These are phyloP conservation scores for Plebejus anna DNA, from an alignment of 2,888 invertebrate genomes.

Conservation along the genomic window DNA sequence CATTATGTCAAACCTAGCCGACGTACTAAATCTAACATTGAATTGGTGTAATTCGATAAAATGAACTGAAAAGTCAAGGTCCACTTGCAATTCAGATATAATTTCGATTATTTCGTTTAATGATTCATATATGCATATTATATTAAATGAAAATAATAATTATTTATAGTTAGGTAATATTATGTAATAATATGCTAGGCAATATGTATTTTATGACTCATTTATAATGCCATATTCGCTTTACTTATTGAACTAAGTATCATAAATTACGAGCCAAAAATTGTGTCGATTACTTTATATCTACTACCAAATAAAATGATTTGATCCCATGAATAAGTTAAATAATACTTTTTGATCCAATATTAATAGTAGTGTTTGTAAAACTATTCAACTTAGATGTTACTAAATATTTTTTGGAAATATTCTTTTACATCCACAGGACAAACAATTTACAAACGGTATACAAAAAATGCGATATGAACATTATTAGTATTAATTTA, in stretches of 20 bases:
- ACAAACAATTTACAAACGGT: not conserved
- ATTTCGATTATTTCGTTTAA: no score
- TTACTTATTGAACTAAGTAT: not conserved
- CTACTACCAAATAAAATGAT: not conserved
- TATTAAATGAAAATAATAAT: no score
- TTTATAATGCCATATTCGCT: not conserved
- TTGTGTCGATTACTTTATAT: not conserved
- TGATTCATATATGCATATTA: no score
- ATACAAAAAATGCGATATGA: not conserved
- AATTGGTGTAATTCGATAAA: no score
- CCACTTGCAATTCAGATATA: no score
- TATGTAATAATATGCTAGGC: not conserved
- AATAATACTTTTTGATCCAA: not conserved
- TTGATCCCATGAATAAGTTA: not conserved
- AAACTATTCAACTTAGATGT: not conserved
- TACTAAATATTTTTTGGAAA: not conserved
- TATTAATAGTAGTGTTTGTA: conserved; percentile 7
- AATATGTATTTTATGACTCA: not conserved
- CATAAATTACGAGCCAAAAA: not conserved
- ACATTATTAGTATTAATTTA: not conserved
- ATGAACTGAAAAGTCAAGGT: no score
- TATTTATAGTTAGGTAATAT: no score
- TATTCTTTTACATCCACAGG: not conserved
- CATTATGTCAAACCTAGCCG: no score
- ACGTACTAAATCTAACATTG: no score